Evolutionary conservation across 2,888 invertebrate species (phyloP).

Genomic region (Pegoplata infirma): DNA sequence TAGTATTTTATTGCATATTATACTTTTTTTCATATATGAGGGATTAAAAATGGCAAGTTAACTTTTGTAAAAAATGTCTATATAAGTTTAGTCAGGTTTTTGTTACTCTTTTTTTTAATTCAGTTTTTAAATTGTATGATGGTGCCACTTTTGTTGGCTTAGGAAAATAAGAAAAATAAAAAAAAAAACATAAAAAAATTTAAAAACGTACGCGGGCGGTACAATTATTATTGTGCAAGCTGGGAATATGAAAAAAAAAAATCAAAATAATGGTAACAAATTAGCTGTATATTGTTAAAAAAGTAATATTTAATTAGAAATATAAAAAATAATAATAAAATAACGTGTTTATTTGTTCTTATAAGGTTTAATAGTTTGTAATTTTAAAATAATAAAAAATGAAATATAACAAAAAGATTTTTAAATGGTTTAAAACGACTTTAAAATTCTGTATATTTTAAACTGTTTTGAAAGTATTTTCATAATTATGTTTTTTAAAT

Average conservation of each 20-base stretch:
- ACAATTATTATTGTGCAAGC: slow-evolving; percentile 32
- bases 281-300: slow-evolving; percentile 30
- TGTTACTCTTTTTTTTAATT: too few species aligned
- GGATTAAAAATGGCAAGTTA: slow-evolving; percentile 46
- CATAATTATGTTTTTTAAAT: too few species aligned
- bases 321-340: not conserved
- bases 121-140: slow-evolving; percentile 1
- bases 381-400: slow-evolving; percentile 18
- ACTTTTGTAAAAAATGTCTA: slow-evolving; percentile 45
- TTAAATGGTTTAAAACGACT: not conserved
- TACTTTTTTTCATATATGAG: slow-evolving; percentile 20
- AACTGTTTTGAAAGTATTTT: too few species aligned
- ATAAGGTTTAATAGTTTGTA: slow-evolving; percentile 48
- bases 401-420: not conserved
- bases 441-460: not conserved
- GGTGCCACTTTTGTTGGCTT: slow-evolving; percentile 31
- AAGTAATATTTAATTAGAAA: slow-evolving; percentile 28
- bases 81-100: slow-evolving; percentile 46
- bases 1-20: not conserved
- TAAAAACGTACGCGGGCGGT: slow-evolving; percentile 38
- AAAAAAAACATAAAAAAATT: slow-evolving; percentile 3
- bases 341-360: slow-evolving; percentile 45
- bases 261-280: slow-evolving; percentile 42
- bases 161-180: too few species aligned
- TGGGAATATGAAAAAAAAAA: slow-evolving; percentile 22